A percentile compares a stretch with the other conserved stretches of the same genome.
Evolutionary conservation across 2,888 invertebrate species (phyloP).

Genomic region (Dynastes hyllus): DNA sequence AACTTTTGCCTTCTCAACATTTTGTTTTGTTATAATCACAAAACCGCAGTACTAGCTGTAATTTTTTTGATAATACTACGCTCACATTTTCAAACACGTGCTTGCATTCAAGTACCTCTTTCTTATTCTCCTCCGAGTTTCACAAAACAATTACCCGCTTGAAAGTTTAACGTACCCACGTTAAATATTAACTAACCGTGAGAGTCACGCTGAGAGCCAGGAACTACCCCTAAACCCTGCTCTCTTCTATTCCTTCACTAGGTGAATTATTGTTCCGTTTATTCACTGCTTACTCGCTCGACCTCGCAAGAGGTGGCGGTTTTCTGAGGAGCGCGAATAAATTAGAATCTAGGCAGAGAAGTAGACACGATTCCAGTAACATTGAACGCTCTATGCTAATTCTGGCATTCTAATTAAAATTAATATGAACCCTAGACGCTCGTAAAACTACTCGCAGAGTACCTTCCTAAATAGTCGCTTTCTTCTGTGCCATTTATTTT

Average conservation of each 20-base stretch:
- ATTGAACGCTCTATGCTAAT: slow-evolving; percentile 46
- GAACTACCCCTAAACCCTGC: background rate
- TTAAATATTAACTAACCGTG: slow-evolving; percentile 47
- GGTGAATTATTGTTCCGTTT: slow-evolving; percentile 63
- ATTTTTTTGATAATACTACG: too few species aligned
- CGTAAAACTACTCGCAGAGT: background rate
- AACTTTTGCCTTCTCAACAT: too few species aligned
- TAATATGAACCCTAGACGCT: slow-evolving; percentile 30
- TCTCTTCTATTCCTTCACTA: slow-evolving; percentile 46
- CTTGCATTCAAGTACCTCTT: background rate
- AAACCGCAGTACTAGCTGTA: too few species aligned
- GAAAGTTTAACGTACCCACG: slow-evolving; percentile 32
- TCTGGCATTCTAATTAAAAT: slow-evolving; percentile 49
- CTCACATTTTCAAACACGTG: too few species aligned
- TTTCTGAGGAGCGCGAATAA: slow-evolving; percentile 56
- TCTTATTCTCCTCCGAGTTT: slow-evolving; percentile 16
- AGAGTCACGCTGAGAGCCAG: background rate
- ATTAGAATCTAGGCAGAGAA: slow-evolving; percentile 53
- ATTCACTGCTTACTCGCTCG: slow-evolving; percentile 62
- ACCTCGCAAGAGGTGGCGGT: slow-evolving; percentile 48
- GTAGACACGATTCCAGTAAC: slow-evolving; percentile 25
- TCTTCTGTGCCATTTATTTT: too few species aligned
- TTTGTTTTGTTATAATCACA: too few species aligned
- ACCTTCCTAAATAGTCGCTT: background rate
- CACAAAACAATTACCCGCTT: slow-evolving; percentile 47